Conservation (phyloP, 2,888 invertebrate species). For the Andrena bicolor region DNA sequence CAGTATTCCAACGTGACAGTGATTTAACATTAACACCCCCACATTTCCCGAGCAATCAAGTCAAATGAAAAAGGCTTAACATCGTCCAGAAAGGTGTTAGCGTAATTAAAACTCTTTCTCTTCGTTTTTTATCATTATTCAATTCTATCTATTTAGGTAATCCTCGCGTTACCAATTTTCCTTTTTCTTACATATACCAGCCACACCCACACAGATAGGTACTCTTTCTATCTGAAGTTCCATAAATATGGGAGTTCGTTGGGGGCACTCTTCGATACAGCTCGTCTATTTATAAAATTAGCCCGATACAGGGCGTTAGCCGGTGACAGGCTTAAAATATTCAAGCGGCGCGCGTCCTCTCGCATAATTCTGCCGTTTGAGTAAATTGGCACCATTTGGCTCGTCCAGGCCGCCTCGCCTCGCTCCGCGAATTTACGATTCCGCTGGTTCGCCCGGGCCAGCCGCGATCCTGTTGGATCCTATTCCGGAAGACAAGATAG, state of each 20-base stretch:
- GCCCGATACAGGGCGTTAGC: conserved; percentile 9
- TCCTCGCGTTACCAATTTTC: neutral
- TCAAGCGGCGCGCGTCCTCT: conserved; percentile 29
- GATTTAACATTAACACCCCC: no score
- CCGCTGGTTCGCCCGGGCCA: neutral
- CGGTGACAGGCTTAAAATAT: conserved; percentile 48
- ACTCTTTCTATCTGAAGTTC: neutral
- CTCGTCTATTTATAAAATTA: conserved; percentile 36
- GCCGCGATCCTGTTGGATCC: conserved; percentile 33
- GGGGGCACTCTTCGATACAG: neutral
- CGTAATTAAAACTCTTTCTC: no score
- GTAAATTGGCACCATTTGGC: conserved; percentile 61
- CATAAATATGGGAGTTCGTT: neutral
- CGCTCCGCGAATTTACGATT: conserved; percentile 51
- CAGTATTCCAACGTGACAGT: no score
- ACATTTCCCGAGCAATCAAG: no score
- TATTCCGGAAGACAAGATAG: conserved; percentile 50
- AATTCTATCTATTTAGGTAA: no score
- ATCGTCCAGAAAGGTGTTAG: no score
- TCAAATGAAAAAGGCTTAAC: no score
- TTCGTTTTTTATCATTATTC: no score
- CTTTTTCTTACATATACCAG: neutral
- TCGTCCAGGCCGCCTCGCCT: conserved; percentile 29
- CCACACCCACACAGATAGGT: neutral
- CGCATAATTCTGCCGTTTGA: conserved; percentile 56